These are phyloP conservation scores for Argentina silus DNA, from an alignment of 2,797 vertebrate genomes.

Conservation along the genomic window DNA sequence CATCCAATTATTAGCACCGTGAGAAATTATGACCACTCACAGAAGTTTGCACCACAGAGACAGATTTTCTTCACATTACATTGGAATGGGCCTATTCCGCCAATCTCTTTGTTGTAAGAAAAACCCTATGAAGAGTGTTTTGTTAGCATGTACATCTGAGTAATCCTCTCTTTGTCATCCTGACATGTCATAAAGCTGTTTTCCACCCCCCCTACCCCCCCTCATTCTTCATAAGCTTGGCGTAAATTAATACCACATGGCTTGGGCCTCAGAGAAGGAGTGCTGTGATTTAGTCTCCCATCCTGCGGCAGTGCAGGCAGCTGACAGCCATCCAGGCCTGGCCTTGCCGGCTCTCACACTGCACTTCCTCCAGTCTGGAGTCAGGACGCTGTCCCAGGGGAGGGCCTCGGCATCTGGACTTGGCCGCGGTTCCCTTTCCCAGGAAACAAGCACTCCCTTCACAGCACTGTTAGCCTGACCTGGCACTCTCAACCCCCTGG, in stretches of 20 bases:
- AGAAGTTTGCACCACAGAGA: conserved; percentile 41
- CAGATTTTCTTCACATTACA: conserved; percentile 35
- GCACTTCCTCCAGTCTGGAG: conserved; percentile 80
- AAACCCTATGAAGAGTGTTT: conserved; percentile 51
- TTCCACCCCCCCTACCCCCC: conserved; percentile 58
- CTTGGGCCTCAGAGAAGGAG: conserved; percentile 64
- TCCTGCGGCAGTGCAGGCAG: conserved; percentile 67
- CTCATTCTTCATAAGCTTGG: conserved; percentile 73
- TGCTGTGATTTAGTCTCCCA: conserved; percentile 70
- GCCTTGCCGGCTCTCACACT: conserved; percentile 58
- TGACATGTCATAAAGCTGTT: conserved; percentile 80
- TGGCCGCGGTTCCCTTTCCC: conserved; percentile 91
- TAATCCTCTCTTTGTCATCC: conserved; percentile 75
- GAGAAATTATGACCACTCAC: conserved; percentile 55
- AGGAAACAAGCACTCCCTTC: conserved; percentile 87
- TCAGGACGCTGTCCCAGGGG: conserved; percentile 81
- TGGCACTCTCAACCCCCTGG: conserved; percentile 70
- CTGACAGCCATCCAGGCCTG: conserved; percentile 72
- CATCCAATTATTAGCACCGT: conserved; percentile 43
- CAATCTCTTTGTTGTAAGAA: conserved; percentile 52
- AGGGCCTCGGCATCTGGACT: conserved; percentile 85
- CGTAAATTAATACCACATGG: conserved; percentile 82
- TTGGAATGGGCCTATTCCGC: conserved; percentile 38
- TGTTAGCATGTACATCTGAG: conserved; percentile 62
- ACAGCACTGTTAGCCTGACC: conserved; percentile 74